phyloP scores from a whole-genome alignment of 2,113 vertebrate genomes.

The Onychostoma macrolepis region DNA sequence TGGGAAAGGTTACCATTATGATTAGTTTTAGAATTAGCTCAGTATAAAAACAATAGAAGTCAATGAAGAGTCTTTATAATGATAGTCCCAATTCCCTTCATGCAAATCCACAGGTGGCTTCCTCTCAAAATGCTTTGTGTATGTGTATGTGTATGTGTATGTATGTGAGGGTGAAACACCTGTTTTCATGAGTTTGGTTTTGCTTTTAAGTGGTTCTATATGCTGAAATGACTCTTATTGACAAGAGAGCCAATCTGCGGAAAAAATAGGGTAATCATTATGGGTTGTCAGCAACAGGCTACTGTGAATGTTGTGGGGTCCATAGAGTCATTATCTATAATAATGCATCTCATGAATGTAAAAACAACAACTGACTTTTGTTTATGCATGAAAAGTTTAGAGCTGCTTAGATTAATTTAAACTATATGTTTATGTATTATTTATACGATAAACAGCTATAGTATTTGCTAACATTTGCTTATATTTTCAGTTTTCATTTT shows the following conservation, averaged over 20 bases:
- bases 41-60: background rate
- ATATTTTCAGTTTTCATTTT: no score
- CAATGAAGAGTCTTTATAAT: background rate
- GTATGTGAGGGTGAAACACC: background rate
- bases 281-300: background rate
- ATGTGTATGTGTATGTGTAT: background rate
- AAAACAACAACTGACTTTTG: background rate
- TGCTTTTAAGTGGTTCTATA: background rate
- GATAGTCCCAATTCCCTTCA: background rate
- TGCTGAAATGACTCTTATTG: background rate
- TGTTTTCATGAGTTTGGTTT: background rate
- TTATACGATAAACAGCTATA: no score
- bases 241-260: background rate
- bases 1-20: background rate
- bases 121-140: background rate
- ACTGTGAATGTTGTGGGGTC: background rate
- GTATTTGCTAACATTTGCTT: no score
- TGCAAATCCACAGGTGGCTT: background rate
- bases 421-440: no score
- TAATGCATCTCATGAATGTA: background rate
- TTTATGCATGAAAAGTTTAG: background rate
- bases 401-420: no score
- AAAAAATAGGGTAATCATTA: background rate
- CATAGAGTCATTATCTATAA: background rate
- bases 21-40: background rate